Evolutionary conservation across 2,797 vertebrate genomes (phyloP), one percentile per base, ranked within the genome.

Genomic region (Pelodytes ibericus): DNA sequence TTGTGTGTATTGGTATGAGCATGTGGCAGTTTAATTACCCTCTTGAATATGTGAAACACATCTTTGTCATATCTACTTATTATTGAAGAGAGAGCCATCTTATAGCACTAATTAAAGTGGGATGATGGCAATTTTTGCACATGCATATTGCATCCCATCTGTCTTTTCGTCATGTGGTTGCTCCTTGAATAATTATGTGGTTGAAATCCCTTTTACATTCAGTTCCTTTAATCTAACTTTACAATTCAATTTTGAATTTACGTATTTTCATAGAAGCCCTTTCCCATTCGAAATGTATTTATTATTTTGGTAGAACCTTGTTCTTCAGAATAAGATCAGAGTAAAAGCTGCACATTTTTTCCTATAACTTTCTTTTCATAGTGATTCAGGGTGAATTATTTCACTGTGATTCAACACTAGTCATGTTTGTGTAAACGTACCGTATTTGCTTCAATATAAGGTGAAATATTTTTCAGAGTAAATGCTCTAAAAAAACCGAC

Each of bases 11-110:
- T 85, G 80, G 83, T 84, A 87, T 87, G 81, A 88, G 83, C 85
- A 87, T 86, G 85, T 83, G 84, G 80, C 85, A 87, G 80, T 86
- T 89, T 88, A 89, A 89, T 88, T 91, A 85, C 75, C 79, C 83
- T 87, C 82, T 87, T 86, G 82, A 88, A 90, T 87, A 86, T 77
- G 73, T 79, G 83, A 86, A 87, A 83, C 84, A 84, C 81, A 81
- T 88, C 83, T 87, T 87, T 90, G 85, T 88, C 84, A 86, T 84
- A 84, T 87, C 86, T 88, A 84, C 86, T 88, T 87, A 87, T 74
- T 83, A 86, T 76, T 89, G 84, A 90, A 86, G 81, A 85, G 80
- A 81, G 82, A 84, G 61, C 62, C 71, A 75, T 83, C 79, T 82
- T 86, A 84, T 79, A 86, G 82, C 59, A 80, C 84, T 88, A 90